Evolutionary conservation across 1,140 invertebrate species (phyloP).

Genomic region (Drosophila tani): DNA sequence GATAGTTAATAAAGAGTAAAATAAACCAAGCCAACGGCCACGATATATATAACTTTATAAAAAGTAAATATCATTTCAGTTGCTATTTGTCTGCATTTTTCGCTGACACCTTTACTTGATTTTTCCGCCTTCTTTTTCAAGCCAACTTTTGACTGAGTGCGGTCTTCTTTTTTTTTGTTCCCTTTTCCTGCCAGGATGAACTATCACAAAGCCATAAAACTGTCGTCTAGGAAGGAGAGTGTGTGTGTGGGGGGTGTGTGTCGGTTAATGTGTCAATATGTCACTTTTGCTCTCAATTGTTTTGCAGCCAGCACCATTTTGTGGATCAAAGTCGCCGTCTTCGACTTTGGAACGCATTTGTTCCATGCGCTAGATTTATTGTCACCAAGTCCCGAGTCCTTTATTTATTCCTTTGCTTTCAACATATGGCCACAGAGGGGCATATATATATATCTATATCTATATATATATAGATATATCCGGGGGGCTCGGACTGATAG

Average conservation of each 20-base stretch:
- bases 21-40: neutral
- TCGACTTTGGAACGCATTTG: constrained; percentile 52
- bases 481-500: constrained; percentile 20
- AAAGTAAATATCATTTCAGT: neutral
- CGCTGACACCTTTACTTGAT: neutral
- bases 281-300: constrained; percentile 56
- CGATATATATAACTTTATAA: neutral
- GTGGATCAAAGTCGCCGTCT: constrained; percentile 51
- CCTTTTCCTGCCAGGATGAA: constrained; percentile 23
- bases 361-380: constrained; percentile 53
- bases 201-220: constrained; percentile 53
- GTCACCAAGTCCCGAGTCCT: constrained; percentile 33
- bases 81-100: constrained; percentile 15
- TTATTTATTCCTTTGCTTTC: constrained; percentile 22
- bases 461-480: neutral
- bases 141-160: constrained; percentile 49
- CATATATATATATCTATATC: neutral
- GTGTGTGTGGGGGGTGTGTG: neutral
- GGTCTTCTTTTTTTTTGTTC: constrained; percentile 6
- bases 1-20: neutral
- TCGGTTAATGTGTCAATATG: constrained; percentile 54
- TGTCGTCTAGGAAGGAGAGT: constrained; percentile 5
- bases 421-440: constrained; percentile 16
- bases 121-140: constrained; percentile 5
- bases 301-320: constrained; percentile 47